Percentiles rank a stretch among this genome's conserved stretches.
These are phyloP conservation scores for Labia minor DNA, from an alignment of 2,888 invertebrate genomes.

Conservation along the genomic window DNA sequence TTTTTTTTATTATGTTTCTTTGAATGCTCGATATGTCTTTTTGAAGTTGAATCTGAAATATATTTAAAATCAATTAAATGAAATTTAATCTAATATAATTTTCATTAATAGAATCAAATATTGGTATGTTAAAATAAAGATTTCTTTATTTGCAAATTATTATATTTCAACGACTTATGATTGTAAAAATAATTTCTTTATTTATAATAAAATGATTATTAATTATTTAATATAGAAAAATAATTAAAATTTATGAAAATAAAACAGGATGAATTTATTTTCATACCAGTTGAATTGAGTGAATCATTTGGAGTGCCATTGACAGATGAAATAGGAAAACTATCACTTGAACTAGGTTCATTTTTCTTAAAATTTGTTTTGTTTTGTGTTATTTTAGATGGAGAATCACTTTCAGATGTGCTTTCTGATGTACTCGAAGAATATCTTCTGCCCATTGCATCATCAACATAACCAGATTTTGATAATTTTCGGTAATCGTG, in stretches of 20 bases:
- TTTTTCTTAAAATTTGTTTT: background rate
- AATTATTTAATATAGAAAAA: too few relatives aligned
- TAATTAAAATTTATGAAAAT: too few relatives aligned
- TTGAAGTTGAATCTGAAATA: slow-evolving; percentile 20
- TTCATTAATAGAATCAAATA: too few relatives aligned
- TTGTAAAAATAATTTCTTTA: too few relatives aligned
- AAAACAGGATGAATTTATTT: too few relatives aligned
- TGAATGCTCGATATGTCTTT: slow-evolving; percentile 20
- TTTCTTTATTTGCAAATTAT: too few relatives aligned
- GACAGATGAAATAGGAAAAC: background rate
- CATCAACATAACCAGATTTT: slow-evolving; percentile 37
- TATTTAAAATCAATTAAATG: background rate
- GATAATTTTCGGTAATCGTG: slow-evolving; percentile 41
- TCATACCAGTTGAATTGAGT: background rate
- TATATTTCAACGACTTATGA: too few relatives aligned
- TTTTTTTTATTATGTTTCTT: slow-evolving; percentile 25
- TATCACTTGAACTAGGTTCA: background rate
- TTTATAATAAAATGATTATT: too few relatives aligned
- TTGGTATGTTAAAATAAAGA: too few relatives aligned
- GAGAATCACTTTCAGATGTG: slow-evolving; percentile 25
- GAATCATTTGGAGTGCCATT: background rate
- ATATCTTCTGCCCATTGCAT: slow-evolving; percentile 24
- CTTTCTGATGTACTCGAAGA: slow-evolving; percentile 23
- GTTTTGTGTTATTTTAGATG: slow-evolving; percentile 18
- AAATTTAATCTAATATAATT: too few relatives aligned